These are phyloP conservation scores for Bombus balteatus DNA, from an alignment of 1,140 invertebrate genomes.

Conservation along the genomic window DNA sequence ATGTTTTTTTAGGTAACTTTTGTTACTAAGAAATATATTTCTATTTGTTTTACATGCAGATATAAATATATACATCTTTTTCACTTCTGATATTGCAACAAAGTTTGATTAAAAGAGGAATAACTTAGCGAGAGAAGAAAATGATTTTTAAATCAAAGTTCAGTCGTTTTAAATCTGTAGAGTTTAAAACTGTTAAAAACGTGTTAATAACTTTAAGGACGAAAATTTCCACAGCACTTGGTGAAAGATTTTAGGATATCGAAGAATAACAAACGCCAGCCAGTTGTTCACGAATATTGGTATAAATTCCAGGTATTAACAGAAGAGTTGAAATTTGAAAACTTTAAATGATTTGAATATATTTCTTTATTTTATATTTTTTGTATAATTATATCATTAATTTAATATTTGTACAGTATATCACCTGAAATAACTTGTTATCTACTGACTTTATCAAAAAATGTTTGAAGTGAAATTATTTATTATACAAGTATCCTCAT, in stretches of 20 bases:
- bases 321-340: neutral
- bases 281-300: conserved; percentile 39
- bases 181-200: neutral
- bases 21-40: neutral
- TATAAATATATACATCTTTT: neutral
- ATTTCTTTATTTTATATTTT: conserved; percentile 27
- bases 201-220: neutral
- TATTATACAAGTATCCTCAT: no score
- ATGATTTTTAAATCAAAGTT: neutral
- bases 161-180: neutral
- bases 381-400: neutral
- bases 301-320: conserved; percentile 35
- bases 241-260: neutral
- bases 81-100: neutral
- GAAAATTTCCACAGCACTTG: neutral
- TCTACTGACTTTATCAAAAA: no score
- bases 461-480: no score
- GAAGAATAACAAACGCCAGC: no score
- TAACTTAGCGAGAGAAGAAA: neutral
- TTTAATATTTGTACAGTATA: no score
- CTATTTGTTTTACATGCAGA: neutral
- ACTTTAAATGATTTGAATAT: conserved; percentile 36
- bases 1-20: no score
- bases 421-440: no score
- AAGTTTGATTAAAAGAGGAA: neutral